phyloP scores from a whole-genome alignment of 1,140 invertebrate genomes.

The Rhopalosiphum maidis region DNA sequence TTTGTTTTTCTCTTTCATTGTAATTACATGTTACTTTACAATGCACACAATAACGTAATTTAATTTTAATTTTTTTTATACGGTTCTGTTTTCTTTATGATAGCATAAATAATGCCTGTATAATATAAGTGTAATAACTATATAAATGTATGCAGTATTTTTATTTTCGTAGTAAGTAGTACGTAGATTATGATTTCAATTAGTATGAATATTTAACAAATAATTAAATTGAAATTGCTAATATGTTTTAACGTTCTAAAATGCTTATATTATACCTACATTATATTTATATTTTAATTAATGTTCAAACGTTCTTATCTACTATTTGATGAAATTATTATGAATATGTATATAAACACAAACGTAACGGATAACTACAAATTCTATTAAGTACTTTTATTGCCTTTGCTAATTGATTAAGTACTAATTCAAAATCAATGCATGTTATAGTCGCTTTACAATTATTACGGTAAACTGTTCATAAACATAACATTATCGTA shows the following conservation, averaged over 20 bases:
- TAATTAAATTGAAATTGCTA: too few relatives aligned
- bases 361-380: background rate
- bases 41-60: background rate
- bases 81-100: background rate
- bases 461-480: background rate
- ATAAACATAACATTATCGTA: background rate
- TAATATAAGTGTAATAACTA: background rate
- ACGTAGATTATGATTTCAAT: background rate
- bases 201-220: background rate
- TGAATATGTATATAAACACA: background rate
- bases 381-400: background rate
- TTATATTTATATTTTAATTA: background rate
- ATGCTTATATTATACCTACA: too few relatives aligned
- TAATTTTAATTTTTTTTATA: background rate
- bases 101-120: background rate
- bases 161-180: background rate
- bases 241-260: too few relatives aligned
- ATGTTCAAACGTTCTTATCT: background rate
- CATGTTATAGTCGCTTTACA: background rate
- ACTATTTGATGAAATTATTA: background rate
- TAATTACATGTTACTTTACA: background rate
- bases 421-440: background rate
- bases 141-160: background rate
- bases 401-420: background rate
- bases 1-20: background rate